These are phyloP conservation scores for Rhopalosiphum padi DNA, from an alignment of 1,140 invertebrate species.

Conservation along the genomic window DNA sequence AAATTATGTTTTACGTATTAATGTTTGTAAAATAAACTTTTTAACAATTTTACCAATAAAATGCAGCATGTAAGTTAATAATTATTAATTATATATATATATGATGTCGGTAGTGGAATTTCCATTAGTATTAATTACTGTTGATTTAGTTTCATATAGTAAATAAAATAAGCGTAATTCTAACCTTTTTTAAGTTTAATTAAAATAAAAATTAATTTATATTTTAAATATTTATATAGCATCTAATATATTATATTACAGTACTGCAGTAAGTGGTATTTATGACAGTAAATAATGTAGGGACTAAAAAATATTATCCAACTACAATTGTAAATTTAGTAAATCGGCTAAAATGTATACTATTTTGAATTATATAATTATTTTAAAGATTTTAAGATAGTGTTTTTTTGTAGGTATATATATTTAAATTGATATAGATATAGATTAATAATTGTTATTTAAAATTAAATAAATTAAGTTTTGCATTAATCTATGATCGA, in stretches of 20 bases:
- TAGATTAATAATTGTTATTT: neutral
- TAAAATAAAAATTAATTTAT: neutral
- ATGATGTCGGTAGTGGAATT: neutral
- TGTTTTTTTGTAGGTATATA: neutral
- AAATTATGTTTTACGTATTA: no score
- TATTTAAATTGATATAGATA: neutral
- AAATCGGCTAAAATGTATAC: no score
- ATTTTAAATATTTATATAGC: no score
- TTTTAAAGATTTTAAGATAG: neutral
- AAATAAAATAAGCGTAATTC: neutral
- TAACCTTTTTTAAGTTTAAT: neutral
- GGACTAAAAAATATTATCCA: no score
- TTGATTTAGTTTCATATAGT: neutral
- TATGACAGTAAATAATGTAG: no score
- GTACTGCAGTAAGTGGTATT: no score
- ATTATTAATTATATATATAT: neutral
- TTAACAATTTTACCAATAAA: neutral
- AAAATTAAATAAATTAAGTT: neutral
- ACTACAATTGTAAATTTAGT: no score
- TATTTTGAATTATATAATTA: neutral
- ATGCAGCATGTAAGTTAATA: neutral
- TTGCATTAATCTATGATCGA: no score
- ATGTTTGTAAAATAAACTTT: no score
- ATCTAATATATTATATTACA: no score
- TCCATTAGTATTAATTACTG: neutral